Evolutionary conservation across 2,113 vertebrate species (phyloP).

Genomic region (Astur gentilis): DNA sequence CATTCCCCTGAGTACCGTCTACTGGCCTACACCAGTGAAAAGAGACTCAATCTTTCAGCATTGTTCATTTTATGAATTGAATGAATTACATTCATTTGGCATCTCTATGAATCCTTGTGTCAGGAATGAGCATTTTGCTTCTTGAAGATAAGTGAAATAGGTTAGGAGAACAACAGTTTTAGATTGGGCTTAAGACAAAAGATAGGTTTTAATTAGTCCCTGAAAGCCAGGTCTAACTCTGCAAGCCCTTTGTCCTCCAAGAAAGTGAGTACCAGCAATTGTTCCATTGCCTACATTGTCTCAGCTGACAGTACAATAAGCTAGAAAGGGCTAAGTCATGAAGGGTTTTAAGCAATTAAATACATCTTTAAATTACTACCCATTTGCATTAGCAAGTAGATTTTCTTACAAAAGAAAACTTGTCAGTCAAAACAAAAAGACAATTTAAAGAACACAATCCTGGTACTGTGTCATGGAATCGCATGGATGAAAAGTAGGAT

Average conservation of each 20-base stretch:
- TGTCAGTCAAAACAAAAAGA: not conserved
- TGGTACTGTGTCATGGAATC: not conserved
- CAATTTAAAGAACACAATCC: not conserved
- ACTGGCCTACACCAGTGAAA: not conserved
- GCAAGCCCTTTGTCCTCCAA: not conserved
- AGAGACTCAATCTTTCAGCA: not conserved
- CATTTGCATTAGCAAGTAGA: not conserved
- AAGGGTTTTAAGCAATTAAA: slow-evolving; percentile 20
- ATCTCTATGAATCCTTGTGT: not conserved
- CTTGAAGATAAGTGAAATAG: not conserved
- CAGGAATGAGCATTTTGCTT: not conserved
- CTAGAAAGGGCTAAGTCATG: not conserved
- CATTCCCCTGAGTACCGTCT: not conserved
- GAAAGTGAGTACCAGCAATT: not conserved
- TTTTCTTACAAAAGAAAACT: not conserved
- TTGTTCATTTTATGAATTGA: not conserved
- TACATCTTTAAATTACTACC: not conserved
- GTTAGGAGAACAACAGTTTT: not conserved
- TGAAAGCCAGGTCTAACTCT: not conserved
- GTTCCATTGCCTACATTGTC: not conserved
- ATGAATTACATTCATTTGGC: not conserved
- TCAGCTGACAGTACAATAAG: not conserved
- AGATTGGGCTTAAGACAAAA: not conserved
- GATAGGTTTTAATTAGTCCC: not conserved
- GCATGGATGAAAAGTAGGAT: not conserved